Percentiles rank a stretch among this genome's conserved stretches.
Evolutionary conservation across 2,797 vertebrate species (phyloP).

Genomic region (Odontamblyopus lacepedii): DNA sequence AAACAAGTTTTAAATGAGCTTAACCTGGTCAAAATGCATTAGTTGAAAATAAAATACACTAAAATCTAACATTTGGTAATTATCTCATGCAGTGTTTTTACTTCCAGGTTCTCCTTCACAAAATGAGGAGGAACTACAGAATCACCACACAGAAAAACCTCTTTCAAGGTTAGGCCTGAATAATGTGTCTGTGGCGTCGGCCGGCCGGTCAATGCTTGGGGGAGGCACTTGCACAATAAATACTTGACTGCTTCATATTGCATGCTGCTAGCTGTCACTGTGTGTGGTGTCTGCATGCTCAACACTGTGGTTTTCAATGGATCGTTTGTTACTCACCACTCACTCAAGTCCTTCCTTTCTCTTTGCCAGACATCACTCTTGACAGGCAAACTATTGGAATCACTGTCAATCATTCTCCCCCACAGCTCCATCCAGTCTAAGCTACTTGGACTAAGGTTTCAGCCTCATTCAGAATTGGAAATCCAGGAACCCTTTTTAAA

Average conservation of each 20-base stretch:
- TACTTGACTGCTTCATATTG: constrained; percentile 41
- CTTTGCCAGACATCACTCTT: constrained; percentile 64
- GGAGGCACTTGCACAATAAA: constrained; percentile 47
- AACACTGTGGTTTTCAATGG: constrained; percentile 40
- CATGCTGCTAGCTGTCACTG: constrained; percentile 54
- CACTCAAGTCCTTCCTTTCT: constrained; percentile 53
- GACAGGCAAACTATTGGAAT: constrained; percentile 56
- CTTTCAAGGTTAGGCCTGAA: constrained; percentile 76
- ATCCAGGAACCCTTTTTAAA: constrained; percentile 13
- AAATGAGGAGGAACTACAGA: constrained; percentile 72
- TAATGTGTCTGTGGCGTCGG: constrained; percentile 46
- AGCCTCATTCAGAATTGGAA: constrained; percentile 45
- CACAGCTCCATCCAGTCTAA: constrained; percentile 36
- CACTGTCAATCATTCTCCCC: constrained; percentile 49
- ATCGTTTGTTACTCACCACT: constrained; percentile 42
- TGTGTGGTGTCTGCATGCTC: constrained; percentile 41
- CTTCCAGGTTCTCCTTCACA: constrained; percentile 71
- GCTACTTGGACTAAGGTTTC: constrained; percentile 34
- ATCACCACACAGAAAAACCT: constrained; percentile 76
- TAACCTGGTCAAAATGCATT: not conserved
- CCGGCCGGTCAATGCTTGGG: constrained; percentile 35
- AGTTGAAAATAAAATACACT: not conserved
- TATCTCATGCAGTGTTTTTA: not conserved
- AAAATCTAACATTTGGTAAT: not conserved
- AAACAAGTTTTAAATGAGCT: not conserved